Evolutionary conservation across 2,113 vertebrate genomes (phyloP).

Genomic region (Lamprotornis superbus): DNA sequence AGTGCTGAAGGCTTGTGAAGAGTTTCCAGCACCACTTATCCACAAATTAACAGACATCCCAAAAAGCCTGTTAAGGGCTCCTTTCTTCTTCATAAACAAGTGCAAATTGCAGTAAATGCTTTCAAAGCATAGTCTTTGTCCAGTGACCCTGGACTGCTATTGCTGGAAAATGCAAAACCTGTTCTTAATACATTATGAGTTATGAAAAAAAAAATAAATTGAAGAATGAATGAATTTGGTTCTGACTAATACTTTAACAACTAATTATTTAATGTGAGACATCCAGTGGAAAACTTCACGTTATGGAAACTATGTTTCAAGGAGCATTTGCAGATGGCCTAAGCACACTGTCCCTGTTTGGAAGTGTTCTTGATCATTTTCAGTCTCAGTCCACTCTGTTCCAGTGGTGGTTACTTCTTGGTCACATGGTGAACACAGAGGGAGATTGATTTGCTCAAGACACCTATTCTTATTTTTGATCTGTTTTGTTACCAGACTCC

Average conservation of each 20-base stretch:
- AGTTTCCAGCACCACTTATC: neutral
- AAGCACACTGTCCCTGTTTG: neutral
- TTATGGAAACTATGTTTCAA: neutral
- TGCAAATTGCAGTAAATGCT: neutral
- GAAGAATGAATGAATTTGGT: neutral
- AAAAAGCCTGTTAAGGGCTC: neutral
- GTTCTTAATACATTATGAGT: neutral
- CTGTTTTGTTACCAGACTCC: neutral
- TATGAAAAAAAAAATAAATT: fast-evolving
- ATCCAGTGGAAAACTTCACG: neutral
- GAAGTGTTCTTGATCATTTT: neutral
- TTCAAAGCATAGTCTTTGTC: neutral
- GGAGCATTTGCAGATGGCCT: neutral
- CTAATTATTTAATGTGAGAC: neutral
- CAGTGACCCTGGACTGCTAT: neutral
- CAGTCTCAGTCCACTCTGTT: neutral
- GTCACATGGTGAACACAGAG: neutral
- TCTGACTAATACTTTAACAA: neutral
- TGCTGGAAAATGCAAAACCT: neutral
- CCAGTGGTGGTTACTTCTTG: neutral
- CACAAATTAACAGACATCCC: neutral
- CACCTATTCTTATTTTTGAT: neutral
- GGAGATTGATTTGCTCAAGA: neutral
- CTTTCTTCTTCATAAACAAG: neutral
- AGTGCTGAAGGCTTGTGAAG: neutral